Evolutionary conservation across 2,797 vertebrate species (phyloP).

Genomic region (Pyrocephalus nanus): DNA sequence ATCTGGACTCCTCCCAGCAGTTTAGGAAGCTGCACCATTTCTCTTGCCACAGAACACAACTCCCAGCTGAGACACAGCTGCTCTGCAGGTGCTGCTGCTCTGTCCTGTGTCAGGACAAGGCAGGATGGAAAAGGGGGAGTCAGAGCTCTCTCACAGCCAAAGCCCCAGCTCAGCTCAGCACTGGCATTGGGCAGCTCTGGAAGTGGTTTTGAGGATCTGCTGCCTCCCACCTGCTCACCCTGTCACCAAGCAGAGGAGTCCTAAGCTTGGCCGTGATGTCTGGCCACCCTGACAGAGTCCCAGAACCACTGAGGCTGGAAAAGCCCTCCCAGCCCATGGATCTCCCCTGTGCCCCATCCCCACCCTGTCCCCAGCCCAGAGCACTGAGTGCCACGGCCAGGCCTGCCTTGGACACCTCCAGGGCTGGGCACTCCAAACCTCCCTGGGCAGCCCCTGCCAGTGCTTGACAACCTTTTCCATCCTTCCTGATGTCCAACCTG

Average conservation of each 20-base stretch:
- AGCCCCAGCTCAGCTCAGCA: fast-evolving
- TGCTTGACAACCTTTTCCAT: not conserved
- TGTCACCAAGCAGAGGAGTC: not conserved
- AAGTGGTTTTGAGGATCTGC: not conserved
- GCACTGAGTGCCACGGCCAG: not conserved
- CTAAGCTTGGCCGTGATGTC: not conserved
- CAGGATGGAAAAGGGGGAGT: not conserved
- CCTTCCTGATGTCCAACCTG: not conserved
- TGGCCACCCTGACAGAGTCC: not conserved
- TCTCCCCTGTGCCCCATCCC: too few species aligned
- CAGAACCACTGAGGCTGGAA: not conserved
- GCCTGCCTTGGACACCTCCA: not conserved
- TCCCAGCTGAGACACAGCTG: not conserved
- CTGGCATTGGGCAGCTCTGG: not conserved
- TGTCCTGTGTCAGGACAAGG: fast-evolving
- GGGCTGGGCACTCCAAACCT: not conserved
- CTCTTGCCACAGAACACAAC: not conserved
- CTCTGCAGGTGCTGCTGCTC: not conserved
- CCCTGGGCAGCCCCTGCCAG: not conserved
- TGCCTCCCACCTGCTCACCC: not conserved
- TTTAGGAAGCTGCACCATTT: not conserved
- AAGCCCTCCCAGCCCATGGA: too few species aligned
- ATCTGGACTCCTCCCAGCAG: not conserved
- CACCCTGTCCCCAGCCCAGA: not conserved
- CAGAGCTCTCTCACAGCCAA: not conserved